Base-by-base conservation (phyloP, 2,888 invertebrate species). In the Macaria liturata region DNA sequence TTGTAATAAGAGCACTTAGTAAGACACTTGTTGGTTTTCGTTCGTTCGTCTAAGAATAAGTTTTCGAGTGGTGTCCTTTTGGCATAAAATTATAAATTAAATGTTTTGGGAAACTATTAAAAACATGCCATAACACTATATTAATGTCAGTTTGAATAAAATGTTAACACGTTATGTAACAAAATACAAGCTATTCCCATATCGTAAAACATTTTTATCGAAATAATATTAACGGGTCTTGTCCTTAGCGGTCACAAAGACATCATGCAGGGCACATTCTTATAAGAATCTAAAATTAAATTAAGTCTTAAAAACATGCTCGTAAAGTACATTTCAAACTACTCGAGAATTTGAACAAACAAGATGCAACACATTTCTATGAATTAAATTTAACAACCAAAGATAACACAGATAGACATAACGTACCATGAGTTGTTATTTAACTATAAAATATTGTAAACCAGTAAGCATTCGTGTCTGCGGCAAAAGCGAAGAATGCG, bases 1-100 rank as follows among this genome's bases (percentile, higher is more conserved):
- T 70, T 67, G 58, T 57, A 31, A 57, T 82, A 81, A 85, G 81
- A 80, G 80, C 88, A 88, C 88, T 84, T 83, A 59, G 72, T 74
- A 62, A 67, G 72, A 69, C 78, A 80, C 75, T 76, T 69, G 55
- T 65, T 64, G 64, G 57, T 72, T 83, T 72, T 83, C 78, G 78
- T 73, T 81, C 75, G 77, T 81, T 83, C 79, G 77, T 80, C 81
- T 81, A 75, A 64, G 71, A 73, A 55, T 57, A 66, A 63, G 61
- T 57, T 68, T 68, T 63, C 62, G 70, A 66, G 70, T 68, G 65
- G 67, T 76, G 78, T 83, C 83, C 78, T 80, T 82, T 81, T 79
- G 80, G 72, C 83, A 81, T 75, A 74, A 65, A 68, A 39, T 20
- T 37, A 7, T 6, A 1, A 42, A 9, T 9, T 9, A 42, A 4